Evolutionary conservation across 2,797 vertebrate genomes (phyloP).

Genomic region (Benthosema pterotum): DNA sequence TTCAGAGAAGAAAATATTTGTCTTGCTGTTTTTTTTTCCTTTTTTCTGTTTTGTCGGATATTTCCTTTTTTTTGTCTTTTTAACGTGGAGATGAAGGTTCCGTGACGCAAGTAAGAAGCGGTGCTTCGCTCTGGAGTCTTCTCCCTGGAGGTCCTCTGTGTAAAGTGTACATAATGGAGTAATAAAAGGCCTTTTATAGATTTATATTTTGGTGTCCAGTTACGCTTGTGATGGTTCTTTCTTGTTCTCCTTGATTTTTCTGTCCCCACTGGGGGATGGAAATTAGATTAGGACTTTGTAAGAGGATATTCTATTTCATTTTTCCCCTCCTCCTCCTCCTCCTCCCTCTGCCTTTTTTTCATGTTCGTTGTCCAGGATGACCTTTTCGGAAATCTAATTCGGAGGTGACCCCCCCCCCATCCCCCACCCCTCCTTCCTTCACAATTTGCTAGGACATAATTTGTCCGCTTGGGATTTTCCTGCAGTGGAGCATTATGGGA

Average conservation of each 20-base stretch:
- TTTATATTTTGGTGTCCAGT: slow-evolving; percentile 87
- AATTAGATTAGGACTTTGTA: slow-evolving; percentile 84
- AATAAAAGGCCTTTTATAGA: slow-evolving; percentile 88
- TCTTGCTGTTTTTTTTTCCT: slow-evolving; percentile 64
- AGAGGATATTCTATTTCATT: slow-evolving; percentile 79
- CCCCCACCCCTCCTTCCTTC: slow-evolving; percentile 39
- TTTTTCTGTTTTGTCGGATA: slow-evolving; percentile 66
- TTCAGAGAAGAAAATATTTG: slow-evolving; percentile 75
- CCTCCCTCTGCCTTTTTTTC: slow-evolving; percentile 53
- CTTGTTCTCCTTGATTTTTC: slow-evolving; percentile 87
- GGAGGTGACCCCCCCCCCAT: slow-evolving; percentile 54
- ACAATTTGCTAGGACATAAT: slow-evolving; percentile 61
- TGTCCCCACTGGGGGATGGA: slow-evolving; percentile 82
- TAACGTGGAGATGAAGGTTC: slow-evolving; percentile 75
- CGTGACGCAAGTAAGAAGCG: slow-evolving; percentile 77
- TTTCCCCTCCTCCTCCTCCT: too few relatives aligned
- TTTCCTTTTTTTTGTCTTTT: slow-evolving; percentile 54
- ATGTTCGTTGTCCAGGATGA: slow-evolving; percentile 77
- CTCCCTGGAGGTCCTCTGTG: slow-evolving; percentile 88
- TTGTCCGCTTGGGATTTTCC: slow-evolving; percentile 70
- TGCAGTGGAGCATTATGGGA: slow-evolving; percentile 52
- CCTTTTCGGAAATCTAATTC: slow-evolving; percentile 83
- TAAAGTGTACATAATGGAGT: slow-evolving; percentile 95
- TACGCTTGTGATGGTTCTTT: slow-evolving; percentile 86
- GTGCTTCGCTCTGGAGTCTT: slow-evolving; percentile 81